Conservation (phyloP, 2,113 vertebrate genomes). For the Hemichromis elongatus region DNA sequence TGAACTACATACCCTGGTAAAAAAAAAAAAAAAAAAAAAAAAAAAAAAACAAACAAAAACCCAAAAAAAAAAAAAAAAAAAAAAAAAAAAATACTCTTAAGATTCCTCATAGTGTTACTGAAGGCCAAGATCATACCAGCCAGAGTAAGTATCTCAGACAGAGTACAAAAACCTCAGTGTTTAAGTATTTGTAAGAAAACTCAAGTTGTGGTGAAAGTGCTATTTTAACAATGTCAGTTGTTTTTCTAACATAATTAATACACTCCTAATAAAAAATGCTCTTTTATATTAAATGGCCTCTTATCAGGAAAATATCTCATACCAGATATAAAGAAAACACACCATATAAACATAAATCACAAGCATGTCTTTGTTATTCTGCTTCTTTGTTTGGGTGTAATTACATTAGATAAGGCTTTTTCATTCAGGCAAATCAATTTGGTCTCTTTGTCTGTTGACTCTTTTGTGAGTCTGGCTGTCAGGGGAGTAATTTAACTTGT, state of each 20-base stretch:
- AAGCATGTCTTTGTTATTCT: constrained; percentile 17
- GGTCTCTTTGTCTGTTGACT: constrained; percentile 25
- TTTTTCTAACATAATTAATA: background rate
- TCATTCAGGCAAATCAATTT: constrained; percentile 16
- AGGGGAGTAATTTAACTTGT: constrained; percentile 43
- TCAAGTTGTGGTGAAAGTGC: background rate
- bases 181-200: background rate
- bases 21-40: background rate
- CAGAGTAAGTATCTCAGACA: background rate
- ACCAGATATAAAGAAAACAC: background rate
- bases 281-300: background rate
- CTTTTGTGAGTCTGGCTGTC: constrained; percentile 39
- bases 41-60: too few species aligned
- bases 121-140: background rate
- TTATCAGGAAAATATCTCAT: background rate
- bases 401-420: constrained; percentile 51
- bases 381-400: constrained; percentile 47
- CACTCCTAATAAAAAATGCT: background rate
- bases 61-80: too few species aligned
- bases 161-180: background rate
- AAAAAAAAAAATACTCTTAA: background rate
- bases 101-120: background rate
- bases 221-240: background rate
- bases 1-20: background rate
- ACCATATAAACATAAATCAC: background rate